Evolutionary conservation across 2,888 invertebrate genomes (phyloP), one percentile per base, ranked within the genome.

Genomic region (Incurvaria masculella): DNA sequence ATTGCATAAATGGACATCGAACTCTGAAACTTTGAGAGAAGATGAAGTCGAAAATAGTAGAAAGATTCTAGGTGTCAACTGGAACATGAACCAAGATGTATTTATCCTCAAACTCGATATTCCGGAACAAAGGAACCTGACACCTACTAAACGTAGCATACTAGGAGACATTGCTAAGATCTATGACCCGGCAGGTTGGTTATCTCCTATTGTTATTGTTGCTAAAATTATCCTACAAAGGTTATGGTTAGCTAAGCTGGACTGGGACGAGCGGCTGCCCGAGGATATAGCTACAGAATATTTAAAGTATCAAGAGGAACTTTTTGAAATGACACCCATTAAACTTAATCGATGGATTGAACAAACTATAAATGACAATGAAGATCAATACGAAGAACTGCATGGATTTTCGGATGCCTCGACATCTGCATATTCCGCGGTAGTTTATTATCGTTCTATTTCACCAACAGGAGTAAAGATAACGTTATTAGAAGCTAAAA

Each of bases 361-460:
- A 14, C 33, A 33, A n/a, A 14, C 3, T 4, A 33, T n/a, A 14
- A 4, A 33, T 14, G 14, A 33, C 4, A n/a, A 14, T 14, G 48
- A 68, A 59, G 45, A 59, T 18, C 10, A 4, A 5, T 40, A 17
- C 11, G 33, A 54, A 4, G 44, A 56, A 47, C 21, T 61, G 17
- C 56, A 56, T 46, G 57, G 57, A 4, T 61, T 57, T 52, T 53
- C 50, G 2, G 59, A 59, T 49, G 56, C 58, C 1, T 56, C 55
- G 3, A 47, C 49, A 20, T 45, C 21, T 21, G 59, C 59, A 5
- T 56, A 55, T 21, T 56, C 55, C 2, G 57, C 59, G 3, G 53
- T 51, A 10, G 49, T 58, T 2, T 59, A 57, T 50, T 11, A 56
- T 2, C 41, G 52, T 16, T 27, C 42, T 0, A 43, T 42, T 5